Evolutionary conservation across 37 sponge, comb jelly and placozoan genomes (phyloP).

Genomic region (Mnemiopsis leidyi): DNA sequence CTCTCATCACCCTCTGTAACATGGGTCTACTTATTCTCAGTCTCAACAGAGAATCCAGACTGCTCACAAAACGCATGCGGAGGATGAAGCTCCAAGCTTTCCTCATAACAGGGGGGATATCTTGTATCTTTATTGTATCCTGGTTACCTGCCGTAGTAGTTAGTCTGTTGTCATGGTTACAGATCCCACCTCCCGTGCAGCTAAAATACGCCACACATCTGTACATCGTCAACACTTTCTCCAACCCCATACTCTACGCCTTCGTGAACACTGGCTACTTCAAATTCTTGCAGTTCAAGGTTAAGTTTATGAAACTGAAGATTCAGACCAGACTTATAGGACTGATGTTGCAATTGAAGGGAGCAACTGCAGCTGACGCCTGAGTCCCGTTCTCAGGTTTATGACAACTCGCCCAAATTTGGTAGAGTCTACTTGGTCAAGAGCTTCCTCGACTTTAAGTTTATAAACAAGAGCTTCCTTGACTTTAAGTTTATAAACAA

Average conservation of each 20-base stretch:
- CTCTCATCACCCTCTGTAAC: constrained; percentile 34
- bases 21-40: constrained; percentile 47
- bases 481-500: not conserved
- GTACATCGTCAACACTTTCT: constrained; percentile 53
- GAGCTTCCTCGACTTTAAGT: not conserved
- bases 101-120: constrained; percentile 48
- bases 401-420: too few relatives aligned
- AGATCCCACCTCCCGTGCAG: not conserved
- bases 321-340: not conserved
- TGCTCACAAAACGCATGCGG: constrained; percentile 46
- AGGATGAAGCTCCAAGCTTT: constrained; percentile 30
- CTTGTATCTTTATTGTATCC: constrained; percentile 30
- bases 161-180: constrained; percentile 32
- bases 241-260: constrained; percentile 47
- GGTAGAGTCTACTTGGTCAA: not conserved
- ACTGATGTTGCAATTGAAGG: not conserved
- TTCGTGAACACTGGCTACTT: constrained; percentile 20
- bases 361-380: not conserved
- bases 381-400: too few relatives aligned
- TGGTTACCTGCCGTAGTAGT: constrained; percentile 2
- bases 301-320: constrained; percentile 49
- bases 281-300: constrained; percentile 33
- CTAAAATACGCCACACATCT: constrained; percentile 46
- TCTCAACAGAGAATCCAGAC: constrained; percentile 17
- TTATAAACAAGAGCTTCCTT: not conserved